These are phyloP conservation scores for Meloidogyne exigua DNA, from an alignment of 1,140 invertebrate genomes.

Conservation along the genomic window DNA sequence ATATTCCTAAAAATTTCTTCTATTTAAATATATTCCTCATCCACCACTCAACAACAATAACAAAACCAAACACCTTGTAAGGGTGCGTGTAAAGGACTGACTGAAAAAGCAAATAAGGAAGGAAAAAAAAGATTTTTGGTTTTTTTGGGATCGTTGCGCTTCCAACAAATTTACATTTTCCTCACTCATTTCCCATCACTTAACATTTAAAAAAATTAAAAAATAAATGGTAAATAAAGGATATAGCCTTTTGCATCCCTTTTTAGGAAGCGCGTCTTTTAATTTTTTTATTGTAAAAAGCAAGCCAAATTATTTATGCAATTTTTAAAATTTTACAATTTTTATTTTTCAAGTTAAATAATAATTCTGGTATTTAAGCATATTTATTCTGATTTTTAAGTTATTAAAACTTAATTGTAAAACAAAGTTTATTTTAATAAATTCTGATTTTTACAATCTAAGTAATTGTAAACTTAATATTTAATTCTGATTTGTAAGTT, in stretches of 20 bases:
- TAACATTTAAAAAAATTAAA: background rate
- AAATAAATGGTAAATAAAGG: background rate
- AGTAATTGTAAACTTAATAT: background rate
- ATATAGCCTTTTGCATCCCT: background rate
- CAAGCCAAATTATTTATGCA: background rate
- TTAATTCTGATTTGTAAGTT: no score
- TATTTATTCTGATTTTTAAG: no score
- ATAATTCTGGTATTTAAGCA: background rate
- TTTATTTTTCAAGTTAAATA: no score
- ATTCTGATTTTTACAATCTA: no score
- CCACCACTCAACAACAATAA: constrained; percentile 2
- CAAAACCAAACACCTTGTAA: background rate
- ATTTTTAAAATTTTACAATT: background rate
- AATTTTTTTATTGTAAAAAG: background rate
- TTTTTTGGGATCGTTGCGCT: background rate
- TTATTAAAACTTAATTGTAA: no score
- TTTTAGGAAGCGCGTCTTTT: background rate
- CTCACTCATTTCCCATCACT: background rate
- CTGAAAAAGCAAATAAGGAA: background rate
- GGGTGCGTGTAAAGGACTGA: background rate
- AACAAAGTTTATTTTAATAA: background rate
- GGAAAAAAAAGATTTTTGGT: background rate
- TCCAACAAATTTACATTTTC: background rate
- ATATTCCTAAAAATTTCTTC: constrained; percentile 1
- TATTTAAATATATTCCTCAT: constrained; percentile 5